Base-by-base conservation (phyloP, 2,888 invertebrate species). In the Drosophila silvestris region DNA sequence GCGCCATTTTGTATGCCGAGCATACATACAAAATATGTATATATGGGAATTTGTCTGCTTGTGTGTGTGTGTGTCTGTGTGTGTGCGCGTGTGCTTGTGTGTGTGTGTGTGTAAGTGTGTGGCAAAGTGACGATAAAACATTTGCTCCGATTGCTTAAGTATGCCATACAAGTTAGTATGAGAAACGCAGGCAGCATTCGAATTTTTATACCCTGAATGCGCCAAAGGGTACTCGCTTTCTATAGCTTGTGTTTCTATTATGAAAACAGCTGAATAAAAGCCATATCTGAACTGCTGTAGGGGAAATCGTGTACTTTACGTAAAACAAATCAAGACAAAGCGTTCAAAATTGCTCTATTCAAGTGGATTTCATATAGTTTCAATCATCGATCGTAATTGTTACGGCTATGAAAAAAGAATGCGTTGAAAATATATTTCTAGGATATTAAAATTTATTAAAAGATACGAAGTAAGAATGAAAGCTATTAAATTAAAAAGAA, bases 131-230 rank as follows among this genome's bases (percentile, higher is more conserved):
- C 85, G 85, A 85, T 85, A 87, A 85, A 85, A 85, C 85, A 85
- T 87, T 85, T 88, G 85, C 88, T 81, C 71, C 85, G 83, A 85
- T 85, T 85, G 83, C 85, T 79, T 85, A 83, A 85, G 85, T 88
- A 85, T 83, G 85, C 88, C 88, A 83, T 79, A 71, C 70, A 58
- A 30, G 57, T 30, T 39, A 35, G 66, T 44, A 53, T 35, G 47
- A 41, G 59, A 56, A 54, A 64, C 52, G 58, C 61, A 57, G 65
- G 69, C 70, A 57, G 70, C 67, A 65, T 69, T 78, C 74, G 67
- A 70, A 74, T 74, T 77, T 70, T 66, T 74, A 67, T 68, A 74
- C 79, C 59, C 75, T 70, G 66, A 56, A 33, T 58, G 9, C 61
- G 53, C 37, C 5, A 50, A 79, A 79, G 79, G 79, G 71, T 79